Evolutionary conservation across 2,113 vertebrate genomes (phyloP).

Genomic region (Ctenomys sociabilis): DNA sequence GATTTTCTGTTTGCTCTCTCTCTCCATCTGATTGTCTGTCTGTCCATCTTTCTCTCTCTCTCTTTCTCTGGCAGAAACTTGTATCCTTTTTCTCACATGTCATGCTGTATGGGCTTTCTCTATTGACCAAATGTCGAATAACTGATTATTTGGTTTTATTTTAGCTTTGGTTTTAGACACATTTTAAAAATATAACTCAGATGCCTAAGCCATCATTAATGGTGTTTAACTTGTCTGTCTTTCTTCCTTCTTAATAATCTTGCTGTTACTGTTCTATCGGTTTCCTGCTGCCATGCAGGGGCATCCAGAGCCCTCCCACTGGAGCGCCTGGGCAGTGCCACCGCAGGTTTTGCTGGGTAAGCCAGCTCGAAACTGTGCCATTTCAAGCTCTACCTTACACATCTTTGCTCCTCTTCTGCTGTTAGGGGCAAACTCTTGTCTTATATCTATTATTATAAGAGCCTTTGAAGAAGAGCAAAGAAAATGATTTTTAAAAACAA

Average conservation of each 20-base stretch:
- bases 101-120: not conserved
- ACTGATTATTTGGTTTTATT: not conserved
- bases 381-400: constrained; percentile 67
- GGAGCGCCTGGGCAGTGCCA: constrained; percentile 30
- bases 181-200: constrained; percentile 22
- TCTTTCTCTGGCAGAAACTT: not conserved
- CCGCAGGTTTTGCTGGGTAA: constrained; percentile 56
- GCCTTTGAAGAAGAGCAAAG: constrained; percentile 56
- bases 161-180: not conserved
- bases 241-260: constrained; percentile 6
- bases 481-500: constrained; percentile 28
- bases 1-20: not conserved
- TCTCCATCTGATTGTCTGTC: no score
- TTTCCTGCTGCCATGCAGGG: not conserved
- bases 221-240: constrained; percentile 18
- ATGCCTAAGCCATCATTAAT: not conserved
- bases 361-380: constrained; percentile 51
- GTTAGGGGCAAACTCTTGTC: constrained; percentile 53
- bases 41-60: no score
- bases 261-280: not conserved
- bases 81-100: not conserved
- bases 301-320: constrained; percentile 15
- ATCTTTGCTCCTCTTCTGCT: constrained; percentile 35
- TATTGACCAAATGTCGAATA: constrained; percentile 2
- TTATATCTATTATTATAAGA: constrained; percentile 55